Evolutionary conservation across 1,140 invertebrate genomes (phyloP).

Genomic region (Scaptomyza pallida): DNA sequence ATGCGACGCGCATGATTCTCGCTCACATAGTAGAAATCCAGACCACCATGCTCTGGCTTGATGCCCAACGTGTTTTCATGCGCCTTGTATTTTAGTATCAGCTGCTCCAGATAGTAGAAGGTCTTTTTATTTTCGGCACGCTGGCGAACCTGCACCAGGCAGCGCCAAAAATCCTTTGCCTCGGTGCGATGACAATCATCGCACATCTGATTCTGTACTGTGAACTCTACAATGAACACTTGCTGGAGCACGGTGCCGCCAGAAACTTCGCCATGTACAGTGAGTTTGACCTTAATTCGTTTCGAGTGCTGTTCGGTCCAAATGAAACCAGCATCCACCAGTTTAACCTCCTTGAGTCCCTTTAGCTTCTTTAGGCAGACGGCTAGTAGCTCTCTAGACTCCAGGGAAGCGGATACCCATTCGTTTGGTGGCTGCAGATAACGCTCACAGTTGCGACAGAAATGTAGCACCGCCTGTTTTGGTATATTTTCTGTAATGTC

Average conservation of each 20-base stretch:
- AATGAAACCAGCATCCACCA: slow-evolving; percentile 98
- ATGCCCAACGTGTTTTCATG: slow-evolving; percentile 97
- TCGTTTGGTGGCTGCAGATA: slow-evolving; percentile 97
- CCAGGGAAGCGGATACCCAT: slow-evolving; percentile 95
- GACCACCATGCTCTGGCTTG: slow-evolving; percentile 96
- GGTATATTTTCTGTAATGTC: slow-evolving; percentile 99
- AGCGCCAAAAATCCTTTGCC: slow-evolving; percentile 99
- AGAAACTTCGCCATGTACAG: slow-evolving; percentile 97
- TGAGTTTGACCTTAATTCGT: slow-evolving; percentile 98
- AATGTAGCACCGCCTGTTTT: slow-evolving; percentile 95
- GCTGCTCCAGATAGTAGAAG: slow-evolving; percentile 98
- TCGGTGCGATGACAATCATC: slow-evolving; percentile 98
- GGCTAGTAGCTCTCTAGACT: slow-evolving; percentile 96
- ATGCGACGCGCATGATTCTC: slow-evolving; percentile 97
- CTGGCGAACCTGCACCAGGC: slow-evolving; percentile 93
- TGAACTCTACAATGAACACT: slow-evolving; percentile 97
- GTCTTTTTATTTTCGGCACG: slow-evolving; percentile 98
- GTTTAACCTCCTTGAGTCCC: slow-evolving; percentile 93
- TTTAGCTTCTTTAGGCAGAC: slow-evolving; percentile 98
- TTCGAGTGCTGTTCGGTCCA: slow-evolving; percentile 99
- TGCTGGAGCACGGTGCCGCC: slow-evolving; percentile 93
- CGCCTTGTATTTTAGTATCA: slow-evolving; percentile 97
- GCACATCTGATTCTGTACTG: slow-evolving; percentile 97
- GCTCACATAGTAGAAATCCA: slow-evolving; percentile 97
- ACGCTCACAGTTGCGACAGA: slow-evolving; percentile 96